These are phyloP conservation scores for Guaruba guarouba DNA, from an alignment of 2,113 vertebrate species.

Conservation along the genomic window DNA sequence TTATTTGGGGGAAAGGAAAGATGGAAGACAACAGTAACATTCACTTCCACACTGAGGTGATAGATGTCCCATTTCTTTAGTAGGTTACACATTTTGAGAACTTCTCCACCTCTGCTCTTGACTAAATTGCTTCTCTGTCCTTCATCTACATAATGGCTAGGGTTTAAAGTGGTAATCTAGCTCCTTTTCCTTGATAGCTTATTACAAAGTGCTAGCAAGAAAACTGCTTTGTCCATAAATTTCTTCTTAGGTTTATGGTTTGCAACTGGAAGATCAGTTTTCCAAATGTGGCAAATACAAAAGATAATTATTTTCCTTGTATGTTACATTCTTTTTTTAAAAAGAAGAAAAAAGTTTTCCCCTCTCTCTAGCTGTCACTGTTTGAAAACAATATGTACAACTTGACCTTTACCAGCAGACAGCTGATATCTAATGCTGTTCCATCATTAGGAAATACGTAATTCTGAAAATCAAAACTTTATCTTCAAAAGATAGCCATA, in stretches of 20 bases:
- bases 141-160: neutral
- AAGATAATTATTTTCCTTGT: neutral
- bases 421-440: neutral
- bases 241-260: neutral
- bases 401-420: neutral
- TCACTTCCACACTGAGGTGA: neutral
- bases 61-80: neutral
- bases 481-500: neutral
- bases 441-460: neutral
- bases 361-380: neutral
- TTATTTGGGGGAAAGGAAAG: neutral
- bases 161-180: neutral
- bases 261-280: neutral
- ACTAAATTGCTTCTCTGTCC: neutral
- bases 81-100: neutral
- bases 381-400: neutral
- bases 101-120: neutral
- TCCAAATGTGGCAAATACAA: neutral
- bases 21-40: neutral
- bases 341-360: neutral
- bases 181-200: neutral
- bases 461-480: neutral
- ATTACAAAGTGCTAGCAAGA: neutral
- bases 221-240: neutral
- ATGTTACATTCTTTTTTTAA: neutral